Evolutionary conservation across 2,888 invertebrate species (phyloP).

Genomic region (Junonia oenone): DNA sequence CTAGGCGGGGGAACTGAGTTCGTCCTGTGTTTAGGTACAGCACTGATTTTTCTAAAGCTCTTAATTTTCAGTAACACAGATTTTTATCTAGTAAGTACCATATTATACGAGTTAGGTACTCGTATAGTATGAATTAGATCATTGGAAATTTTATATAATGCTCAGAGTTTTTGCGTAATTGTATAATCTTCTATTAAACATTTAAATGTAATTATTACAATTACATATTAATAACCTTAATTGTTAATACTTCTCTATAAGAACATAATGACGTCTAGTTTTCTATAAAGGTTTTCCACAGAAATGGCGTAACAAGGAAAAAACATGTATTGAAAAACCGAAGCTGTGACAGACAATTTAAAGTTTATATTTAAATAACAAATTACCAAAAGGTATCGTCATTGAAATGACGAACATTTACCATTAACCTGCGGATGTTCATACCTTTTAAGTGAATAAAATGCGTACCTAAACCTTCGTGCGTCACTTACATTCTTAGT

Average conservation of each 20-base stretch:
- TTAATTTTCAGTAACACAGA: too few species aligned
- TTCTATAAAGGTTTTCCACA: neutral
- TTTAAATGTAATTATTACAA: conserved; percentile 2
- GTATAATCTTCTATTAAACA: neutral
- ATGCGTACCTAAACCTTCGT: neutral
- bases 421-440: neutral
- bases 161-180: neutral
- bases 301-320: neutral
- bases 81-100: too few species aligned
- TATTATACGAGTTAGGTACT: too few species aligned
- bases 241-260: neutral
- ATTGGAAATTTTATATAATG: neutral
- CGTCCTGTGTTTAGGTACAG: too few species aligned
- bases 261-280: neutral
- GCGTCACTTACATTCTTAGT: neutral
- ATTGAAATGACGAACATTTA: neutral
- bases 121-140: too few species aligned
- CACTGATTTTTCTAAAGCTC: too few species aligned
- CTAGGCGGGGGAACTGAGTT: too few species aligned
- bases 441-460: neutral
- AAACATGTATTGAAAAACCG: neutral
- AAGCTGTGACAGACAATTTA: neutral
- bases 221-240: neutral
- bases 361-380: neutral
- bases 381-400: neutral